phyloP scores from a whole-genome alignment of 1,140 invertebrate genomes.

The Drosophila paulistorum region DNA sequence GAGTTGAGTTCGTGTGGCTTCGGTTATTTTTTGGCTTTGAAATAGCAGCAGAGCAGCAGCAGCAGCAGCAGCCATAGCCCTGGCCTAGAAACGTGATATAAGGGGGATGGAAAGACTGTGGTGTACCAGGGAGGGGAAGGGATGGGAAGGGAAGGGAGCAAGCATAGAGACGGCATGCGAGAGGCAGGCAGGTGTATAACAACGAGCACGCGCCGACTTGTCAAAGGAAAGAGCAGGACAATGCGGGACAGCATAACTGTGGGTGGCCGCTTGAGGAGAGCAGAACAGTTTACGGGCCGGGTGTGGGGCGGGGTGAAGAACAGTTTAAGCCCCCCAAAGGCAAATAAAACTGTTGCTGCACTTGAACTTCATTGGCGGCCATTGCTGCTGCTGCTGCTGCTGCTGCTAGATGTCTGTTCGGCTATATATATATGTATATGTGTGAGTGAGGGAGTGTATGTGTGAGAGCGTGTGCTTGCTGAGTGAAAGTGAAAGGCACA shows the following conservation, averaged over 20 bases:
- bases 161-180: slow-evolving; percentile 2
- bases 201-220: slow-evolving; percentile 38
- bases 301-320: neutral
- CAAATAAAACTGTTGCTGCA: slow-evolving; percentile 73
- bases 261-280: neutral
- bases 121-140: neutral
- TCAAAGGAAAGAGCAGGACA: slow-evolving; percentile 21
- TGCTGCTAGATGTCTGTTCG: slow-evolving; percentile 21
- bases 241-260: slow-evolving; percentile 2
- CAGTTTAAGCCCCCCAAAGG: slow-evolving; percentile 31
- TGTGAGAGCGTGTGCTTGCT: slow-evolving; percentile 8
- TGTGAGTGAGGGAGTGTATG: neutral
- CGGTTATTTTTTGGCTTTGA: slow-evolving; percentile 64
- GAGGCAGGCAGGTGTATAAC: slow-evolving; percentile 36
- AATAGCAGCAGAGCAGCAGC: slow-evolving; percentile 32
- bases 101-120: neutral
- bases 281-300: neutral
- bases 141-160: slow-evolving; percentile 1
- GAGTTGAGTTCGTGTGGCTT: slow-evolving; percentile 60
- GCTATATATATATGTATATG: neutral
- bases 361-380: slow-evolving; percentile 76
- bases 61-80: slow-evolving; percentile 49
- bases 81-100: slow-evolving; percentile 69
- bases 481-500: slow-evolving; percentile 17
- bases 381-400: slow-evolving; percentile 27